These are phyloP conservation scores for Drosophila nr. fundita DNA, from an alignment of 2,888 invertebrate genomes.

Conservation along the genomic window DNA sequence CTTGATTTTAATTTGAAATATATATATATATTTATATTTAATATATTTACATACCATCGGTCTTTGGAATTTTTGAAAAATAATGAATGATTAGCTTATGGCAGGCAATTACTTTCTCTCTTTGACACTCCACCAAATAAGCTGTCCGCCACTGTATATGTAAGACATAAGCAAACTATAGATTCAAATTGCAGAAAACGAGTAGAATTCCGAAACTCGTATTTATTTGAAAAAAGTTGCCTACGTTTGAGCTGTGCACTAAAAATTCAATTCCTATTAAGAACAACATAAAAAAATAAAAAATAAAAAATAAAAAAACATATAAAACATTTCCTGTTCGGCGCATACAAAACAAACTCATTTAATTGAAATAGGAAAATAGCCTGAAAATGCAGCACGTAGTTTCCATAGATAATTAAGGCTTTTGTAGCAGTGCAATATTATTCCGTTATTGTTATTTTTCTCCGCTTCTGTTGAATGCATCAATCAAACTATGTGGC, in stretches of 20 bases:
- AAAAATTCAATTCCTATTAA: neutral
- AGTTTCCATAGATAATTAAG: constrained; percentile 36
- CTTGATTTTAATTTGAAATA: neutral
- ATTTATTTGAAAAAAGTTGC: neutral
- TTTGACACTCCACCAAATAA: no score
- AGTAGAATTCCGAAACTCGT: neutral
- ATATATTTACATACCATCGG: no score
- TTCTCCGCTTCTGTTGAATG: constrained; percentile 17
- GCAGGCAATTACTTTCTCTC: no score
- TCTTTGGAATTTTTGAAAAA: no score
- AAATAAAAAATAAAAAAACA: constrained; percentile 14
- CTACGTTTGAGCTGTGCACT: neutral
- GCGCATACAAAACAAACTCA: constrained; percentile 22
- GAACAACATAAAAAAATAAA: neutral
- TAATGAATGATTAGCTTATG: no score
- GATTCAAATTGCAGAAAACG: neutral
- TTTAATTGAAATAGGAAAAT: constrained; percentile 51
- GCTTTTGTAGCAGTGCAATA: neutral
- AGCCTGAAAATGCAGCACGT: constrained; percentile 28
- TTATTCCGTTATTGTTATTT: constrained; percentile 2
- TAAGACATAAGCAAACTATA: neutral
- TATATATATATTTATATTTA: no score
- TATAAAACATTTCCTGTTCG: constrained; percentile 15
- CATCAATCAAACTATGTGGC: constrained; percentile 43
- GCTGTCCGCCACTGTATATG: no score